phyloP scores from a whole-genome alignment of 2,888 invertebrate species.

The Tetrapedia diversipes region DNA sequence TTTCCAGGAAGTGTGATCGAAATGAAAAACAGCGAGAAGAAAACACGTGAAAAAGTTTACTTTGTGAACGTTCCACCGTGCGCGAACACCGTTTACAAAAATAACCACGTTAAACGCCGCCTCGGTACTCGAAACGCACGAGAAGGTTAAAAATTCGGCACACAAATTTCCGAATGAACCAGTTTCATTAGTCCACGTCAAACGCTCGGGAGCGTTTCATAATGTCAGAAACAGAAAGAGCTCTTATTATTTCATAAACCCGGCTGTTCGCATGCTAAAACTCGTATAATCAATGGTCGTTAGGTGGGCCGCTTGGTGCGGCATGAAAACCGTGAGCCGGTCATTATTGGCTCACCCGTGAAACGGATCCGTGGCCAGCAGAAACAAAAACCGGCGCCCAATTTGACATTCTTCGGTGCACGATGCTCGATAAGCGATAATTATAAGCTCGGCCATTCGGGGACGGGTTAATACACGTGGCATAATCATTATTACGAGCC shows the following conservation, averaged over 20 bases:
- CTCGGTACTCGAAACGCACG: not conserved
- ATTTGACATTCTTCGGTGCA: not conserved
- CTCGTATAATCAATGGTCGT: conserved; percentile 5
- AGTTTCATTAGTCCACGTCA: not conserved
- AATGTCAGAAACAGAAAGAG: not conserved
- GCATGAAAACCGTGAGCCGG: not conserved
- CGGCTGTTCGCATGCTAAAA: not conserved
- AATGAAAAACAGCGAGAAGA: too few species aligned
- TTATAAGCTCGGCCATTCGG: not conserved
- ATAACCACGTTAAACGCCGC: too few species aligned
- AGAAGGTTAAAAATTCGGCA: not conserved
- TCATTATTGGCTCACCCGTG: not conserved
- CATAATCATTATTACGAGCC: too few species aligned
- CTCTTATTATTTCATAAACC: not conserved
- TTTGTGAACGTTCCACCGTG: too few species aligned
- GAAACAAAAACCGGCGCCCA: not conserved
- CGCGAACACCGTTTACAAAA: too few species aligned
- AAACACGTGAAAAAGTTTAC: too few species aligned
- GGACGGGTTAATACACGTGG: too few species aligned
- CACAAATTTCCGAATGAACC: not conserved
- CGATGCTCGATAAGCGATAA: not conserved
- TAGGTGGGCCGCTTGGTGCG: not conserved
- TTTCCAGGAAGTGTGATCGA: too few species aligned
- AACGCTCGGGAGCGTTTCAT: not conserved
- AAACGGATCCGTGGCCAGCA: not conserved